A percentile compares a stretch with the other conserved stretches of the same genome.
Evolutionary conservation across 2,797 vertebrate genomes (phyloP).

Genomic region (Benthosema pterotum): DNA sequence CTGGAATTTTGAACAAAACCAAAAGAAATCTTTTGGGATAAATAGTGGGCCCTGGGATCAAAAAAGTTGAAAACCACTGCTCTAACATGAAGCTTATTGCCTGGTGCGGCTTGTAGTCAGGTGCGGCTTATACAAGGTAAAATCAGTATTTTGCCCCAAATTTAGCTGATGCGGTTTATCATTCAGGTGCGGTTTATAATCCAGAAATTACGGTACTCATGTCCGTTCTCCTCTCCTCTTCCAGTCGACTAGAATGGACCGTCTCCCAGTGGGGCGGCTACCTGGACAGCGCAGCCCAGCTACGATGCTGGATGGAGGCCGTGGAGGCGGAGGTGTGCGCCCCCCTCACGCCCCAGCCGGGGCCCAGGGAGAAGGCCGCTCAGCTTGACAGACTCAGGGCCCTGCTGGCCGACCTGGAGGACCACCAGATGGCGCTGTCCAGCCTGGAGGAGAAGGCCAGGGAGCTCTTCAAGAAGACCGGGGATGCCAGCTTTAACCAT

Average conservation of each 20-base stretch:
- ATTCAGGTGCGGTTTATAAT: too few species aligned
- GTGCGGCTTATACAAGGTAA: too few species aligned
- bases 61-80: too few species aligned
- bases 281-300: conserved; percentile 86
- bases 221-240: conserved; percentile 8
- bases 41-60: too few species aligned
- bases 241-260: conserved; percentile 90
- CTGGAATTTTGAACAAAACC: too few species aligned
- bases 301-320: conserved; percentile 92
- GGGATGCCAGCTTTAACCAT: conserved; percentile 86
- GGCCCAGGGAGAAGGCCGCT: conserved; percentile 91
- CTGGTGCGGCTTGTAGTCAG: too few species aligned
- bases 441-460: conserved; percentile 84
- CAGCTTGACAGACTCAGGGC: conserved; percentile 88
- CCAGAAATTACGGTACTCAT: too few species aligned
- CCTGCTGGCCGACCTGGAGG: conserved; percentile 87
- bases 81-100: too few species aligned
- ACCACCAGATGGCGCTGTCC: conserved; percentile 83
- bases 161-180: too few species aligned
- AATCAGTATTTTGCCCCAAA: too few species aligned
- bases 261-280: conserved; percentile 92
- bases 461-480: conserved; percentile 90
- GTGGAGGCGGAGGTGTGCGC: conserved; percentile 85
- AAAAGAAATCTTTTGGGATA: too few species aligned
- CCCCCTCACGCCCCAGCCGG: conserved; percentile 85